Base-by-base conservation (phyloP, 2,888 invertebrate species). In the Meiosimyza decipiens region DNA sequence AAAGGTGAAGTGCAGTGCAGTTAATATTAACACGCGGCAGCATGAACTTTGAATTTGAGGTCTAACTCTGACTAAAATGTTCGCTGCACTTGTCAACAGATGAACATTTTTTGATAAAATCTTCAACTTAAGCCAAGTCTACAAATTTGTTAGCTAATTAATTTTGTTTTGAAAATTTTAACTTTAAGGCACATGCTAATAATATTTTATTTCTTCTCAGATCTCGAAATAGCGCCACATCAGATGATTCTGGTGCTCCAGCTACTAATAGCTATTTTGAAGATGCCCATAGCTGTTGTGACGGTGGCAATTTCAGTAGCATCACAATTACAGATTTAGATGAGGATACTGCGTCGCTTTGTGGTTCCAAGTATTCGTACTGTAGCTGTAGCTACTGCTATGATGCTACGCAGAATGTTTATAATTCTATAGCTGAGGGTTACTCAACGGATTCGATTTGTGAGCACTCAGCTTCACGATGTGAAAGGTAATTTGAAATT, bases 331-430 rank as follows among this genome's bases (percentile, higher is more conserved):
- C 82, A 16, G 85, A 84, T 73, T 71, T 84, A 69, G 77, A 79
- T 72, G 74, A 74, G 80, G 82, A 62, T 22, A 71, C 75, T 52
- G 89, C 90, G 0, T 89, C 86, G 16, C 69, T 89, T 74, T 87
- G 88, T 55, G 90, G 90, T 0, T 91, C 91, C 70, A 90, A 90
- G 79, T 90, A 89, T 82, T 90, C 91, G 0, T 85, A 87, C 60
- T 91, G 91, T 84, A 90, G 89, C 79, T 91, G 91, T 84, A 90
- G 90, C 79, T 91, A 90, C 81, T 91, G 91, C 83, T 87, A 88
- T 64, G 88, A 89, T 71, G 84, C 89, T 33, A 88, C 88, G 57
- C 88, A 89, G 64, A 86, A 86, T 79, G 80, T 82, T 12, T 85
- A 83, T 67, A 86, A 84, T 75, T 85, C 86, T 0, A 84, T 84